Conservation (phyloP, 1,140 invertebrate species). For the Ostrea edulis region DNA sequence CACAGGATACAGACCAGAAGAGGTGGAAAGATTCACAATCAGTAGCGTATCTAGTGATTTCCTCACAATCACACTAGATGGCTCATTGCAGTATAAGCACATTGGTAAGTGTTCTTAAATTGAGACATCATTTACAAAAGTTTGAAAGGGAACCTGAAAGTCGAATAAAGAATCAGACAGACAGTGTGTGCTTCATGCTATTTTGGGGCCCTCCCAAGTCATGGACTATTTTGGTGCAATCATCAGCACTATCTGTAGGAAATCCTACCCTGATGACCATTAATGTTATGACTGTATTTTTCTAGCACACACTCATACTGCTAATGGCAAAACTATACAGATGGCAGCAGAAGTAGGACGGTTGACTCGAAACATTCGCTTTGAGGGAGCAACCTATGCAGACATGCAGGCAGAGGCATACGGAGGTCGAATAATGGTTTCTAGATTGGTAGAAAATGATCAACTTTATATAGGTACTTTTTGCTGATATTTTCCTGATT, state of each 20-base stretch:
- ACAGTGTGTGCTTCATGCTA: too few relatives aligned
- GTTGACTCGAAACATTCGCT: conserved; percentile 71
- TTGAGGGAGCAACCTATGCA: conserved; percentile 69
- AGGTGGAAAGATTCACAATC: conserved; percentile 75
- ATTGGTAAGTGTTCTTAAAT: conserved; percentile 63
- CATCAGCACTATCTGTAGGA: too few relatives aligned
- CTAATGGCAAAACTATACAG: conserved; percentile 43
- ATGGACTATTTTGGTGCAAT: too few relatives aligned
- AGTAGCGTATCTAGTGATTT: conserved; percentile 61
- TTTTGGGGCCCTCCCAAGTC: too few relatives aligned
- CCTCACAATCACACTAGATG: conserved; percentile 69
- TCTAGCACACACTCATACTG: conserved; percentile 61
- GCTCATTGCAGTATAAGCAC: conserved; percentile 69
- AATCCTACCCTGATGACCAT: too few relatives aligned
- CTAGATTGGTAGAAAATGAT: neutral
- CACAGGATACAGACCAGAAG: conserved; percentile 69
- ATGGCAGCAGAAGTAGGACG: conserved; percentile 72
- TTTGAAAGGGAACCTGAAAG: too few relatives aligned
- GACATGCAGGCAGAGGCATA: conserved; percentile 66
- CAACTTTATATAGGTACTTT: conserved; percentile 17
- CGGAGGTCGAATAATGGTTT: conserved; percentile 69
- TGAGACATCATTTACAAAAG: too few relatives aligned
- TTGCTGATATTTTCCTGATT: neutral
- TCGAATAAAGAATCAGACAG: too few relatives aligned
- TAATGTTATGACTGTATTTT: neutral